These are phyloP conservation scores for Notothenia coriiceps DNA, from an alignment of 2,113 vertebrate species.

Conservation along the genomic window DNA sequence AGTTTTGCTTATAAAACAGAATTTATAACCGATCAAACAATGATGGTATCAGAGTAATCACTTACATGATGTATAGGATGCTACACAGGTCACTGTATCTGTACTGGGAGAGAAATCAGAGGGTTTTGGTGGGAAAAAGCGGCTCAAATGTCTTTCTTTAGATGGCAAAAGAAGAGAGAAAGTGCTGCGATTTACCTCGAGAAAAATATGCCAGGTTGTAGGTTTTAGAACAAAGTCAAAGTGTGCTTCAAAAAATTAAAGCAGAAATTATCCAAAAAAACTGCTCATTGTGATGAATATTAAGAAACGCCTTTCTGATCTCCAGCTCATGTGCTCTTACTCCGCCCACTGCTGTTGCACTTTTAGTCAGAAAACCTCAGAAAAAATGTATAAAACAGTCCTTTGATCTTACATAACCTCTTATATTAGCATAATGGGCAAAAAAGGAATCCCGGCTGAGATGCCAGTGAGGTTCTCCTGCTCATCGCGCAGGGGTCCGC, in stretches of 20 bases:
- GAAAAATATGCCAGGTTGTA: background rate
- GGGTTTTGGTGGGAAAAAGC: constrained; percentile 20
- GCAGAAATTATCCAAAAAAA: constrained; percentile 23
- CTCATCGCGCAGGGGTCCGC: constrained; percentile 43
- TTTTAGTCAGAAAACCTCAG: constrained; percentile 21
- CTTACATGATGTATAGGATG: constrained; percentile 26
- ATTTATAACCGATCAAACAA: constrained; percentile 11
- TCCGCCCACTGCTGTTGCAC: background rate
- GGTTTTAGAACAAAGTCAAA: too few species aligned
- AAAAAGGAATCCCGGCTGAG: constrained; percentile 44
- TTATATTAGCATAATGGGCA: constrained; percentile 48
- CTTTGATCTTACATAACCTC: constrained; percentile 57
- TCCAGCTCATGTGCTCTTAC: background rate
- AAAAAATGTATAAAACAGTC: constrained; percentile 30
- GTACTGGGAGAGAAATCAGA: constrained; percentile 42
- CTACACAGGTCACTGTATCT: constrained; percentile 28
- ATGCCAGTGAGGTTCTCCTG: constrained; percentile 66
- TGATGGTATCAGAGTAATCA: background rate
- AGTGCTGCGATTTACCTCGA: constrained; percentile 51
- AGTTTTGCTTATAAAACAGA: background rate
- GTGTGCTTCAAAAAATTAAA: constrained; percentile 20
- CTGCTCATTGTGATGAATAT: background rate
- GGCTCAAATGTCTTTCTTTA: constrained; percentile 62
- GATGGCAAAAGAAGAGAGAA: constrained; percentile 50
- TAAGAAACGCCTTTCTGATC: constrained; percentile 16